Evolutionary conservation across 2,113 vertebrate species (phyloP).

Genomic region (Trogon melanurus): DNA sequence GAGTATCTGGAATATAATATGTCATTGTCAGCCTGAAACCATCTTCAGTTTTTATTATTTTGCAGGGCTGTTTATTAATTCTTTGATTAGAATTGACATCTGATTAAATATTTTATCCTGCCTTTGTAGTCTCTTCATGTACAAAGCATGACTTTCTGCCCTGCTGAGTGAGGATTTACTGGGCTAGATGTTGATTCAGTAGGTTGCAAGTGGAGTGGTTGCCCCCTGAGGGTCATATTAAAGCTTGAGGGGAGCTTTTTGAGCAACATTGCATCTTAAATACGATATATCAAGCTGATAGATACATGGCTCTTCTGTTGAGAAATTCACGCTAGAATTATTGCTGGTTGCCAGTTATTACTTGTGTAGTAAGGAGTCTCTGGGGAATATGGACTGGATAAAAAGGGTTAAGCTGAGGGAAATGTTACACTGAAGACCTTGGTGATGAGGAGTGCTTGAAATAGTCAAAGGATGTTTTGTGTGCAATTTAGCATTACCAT

Average conservation of each 20-base stretch:
- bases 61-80: not conserved
- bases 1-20: not conserved
- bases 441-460: slow-evolving; percentile 9
- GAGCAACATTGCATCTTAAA: slow-evolving; percentile 75
- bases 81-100: slow-evolving; percentile 13
- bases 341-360: slow-evolving; percentile 69
- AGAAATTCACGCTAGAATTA: slow-evolving; percentile 71
- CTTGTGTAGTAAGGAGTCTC: slow-evolving; percentile 68
- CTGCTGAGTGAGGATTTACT: slow-evolving; percentile 75
- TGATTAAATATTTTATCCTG: slow-evolving; percentile 47
- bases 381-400: slow-evolving; percentile 36
- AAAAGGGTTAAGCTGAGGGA: slow-evolving; percentile 72
- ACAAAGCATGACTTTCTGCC: slow-evolving; percentile 45
- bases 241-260: slow-evolving; percentile 75
- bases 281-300: slow-evolving; percentile 76
- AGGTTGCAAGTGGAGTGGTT: slow-evolving; percentile 74
- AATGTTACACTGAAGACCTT: slow-evolving; percentile 51
- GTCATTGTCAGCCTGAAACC: not conserved
- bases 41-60: slow-evolving; percentile 9
- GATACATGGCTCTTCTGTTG: slow-evolving; percentile 67
- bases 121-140: slow-evolving; percentile 29
- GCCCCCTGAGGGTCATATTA: slow-evolving; percentile 76
- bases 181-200: slow-evolving; percentile 78
- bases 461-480: not conserved
- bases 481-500: not conserved